These are phyloP conservation scores for Ceratosolen fusciceps DNA, from an alignment of 1,140 invertebrate genomes.

Conservation along the genomic window DNA sequence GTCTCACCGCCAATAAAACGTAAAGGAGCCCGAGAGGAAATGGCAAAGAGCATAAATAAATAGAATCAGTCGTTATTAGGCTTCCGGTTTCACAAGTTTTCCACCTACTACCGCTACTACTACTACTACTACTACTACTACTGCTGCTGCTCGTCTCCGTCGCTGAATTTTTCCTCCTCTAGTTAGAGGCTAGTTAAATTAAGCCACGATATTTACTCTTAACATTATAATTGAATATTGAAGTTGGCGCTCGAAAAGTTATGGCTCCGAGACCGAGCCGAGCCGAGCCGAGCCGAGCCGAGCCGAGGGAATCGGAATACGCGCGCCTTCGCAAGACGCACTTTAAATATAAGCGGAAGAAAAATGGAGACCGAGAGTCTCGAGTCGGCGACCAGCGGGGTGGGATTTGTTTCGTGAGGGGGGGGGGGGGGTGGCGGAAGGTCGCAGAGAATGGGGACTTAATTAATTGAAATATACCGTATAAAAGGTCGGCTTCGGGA, in stretches of 20 bases:
- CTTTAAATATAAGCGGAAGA: not conserved
- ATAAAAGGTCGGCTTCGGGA: too few relatives aligned
- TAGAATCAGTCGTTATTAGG: not conserved
- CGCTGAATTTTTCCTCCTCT: conserved; percentile 13
- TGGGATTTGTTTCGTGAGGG: conserved; percentile 7
- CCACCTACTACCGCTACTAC: too few relatives aligned
- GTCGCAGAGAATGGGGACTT: not conserved
- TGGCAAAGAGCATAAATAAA: not conserved
- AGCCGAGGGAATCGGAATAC: not conserved
- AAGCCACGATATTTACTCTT: conserved; percentile 27
- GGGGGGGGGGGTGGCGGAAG: too few relatives aligned
- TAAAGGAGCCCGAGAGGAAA: too few relatives aligned
- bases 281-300: conserved; percentile 1
- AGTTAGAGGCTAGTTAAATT: conserved; percentile 30
- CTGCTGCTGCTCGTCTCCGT: too few relatives aligned
- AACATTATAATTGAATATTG: conserved; percentile 38
- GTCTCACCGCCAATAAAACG: too few relatives aligned
- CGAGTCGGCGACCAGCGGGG: not conserved
- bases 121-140: too few relatives aligned
- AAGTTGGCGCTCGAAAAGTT: conserved; percentile 33
- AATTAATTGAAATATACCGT: conserved; percentile 42
- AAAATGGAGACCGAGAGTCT: too few relatives aligned
- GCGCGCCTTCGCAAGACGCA: not conserved
- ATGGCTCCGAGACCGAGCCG: not conserved
- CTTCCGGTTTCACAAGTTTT: conserved; percentile 14